Base-by-base conservation (phyloP, 2,113 vertebrate species). In the Cervus canadensis region DNA sequence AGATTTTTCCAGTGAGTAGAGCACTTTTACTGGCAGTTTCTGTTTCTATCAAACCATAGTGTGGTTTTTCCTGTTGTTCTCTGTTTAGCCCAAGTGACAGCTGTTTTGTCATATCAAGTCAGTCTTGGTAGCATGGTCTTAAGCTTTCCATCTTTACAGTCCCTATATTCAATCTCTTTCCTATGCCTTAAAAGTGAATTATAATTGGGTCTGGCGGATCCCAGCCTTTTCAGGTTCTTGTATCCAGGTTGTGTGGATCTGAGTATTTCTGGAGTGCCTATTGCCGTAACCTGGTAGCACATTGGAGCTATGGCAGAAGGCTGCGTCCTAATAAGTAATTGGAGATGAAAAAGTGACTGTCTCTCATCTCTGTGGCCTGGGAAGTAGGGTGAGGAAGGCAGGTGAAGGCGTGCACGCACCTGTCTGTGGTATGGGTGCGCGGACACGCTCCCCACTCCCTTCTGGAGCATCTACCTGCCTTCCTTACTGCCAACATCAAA, bases 381-480 rank as follows among this genome's bases (percentile, higher is more conserved):
- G 45, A 57, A 76, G 48, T 54, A 15, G 19, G 52, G 5, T 50
- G 62, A n/a, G 25, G 40, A n/a, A 67, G 89, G 67, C 10, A 14
- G 45, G 36, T 14, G 12, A 1, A 2, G 21, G 17, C 21, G 11
- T 7, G 36, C 13, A 1, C 9, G 13, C 15, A 12, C 30, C 16
- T 3, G 7, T 2, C 62, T 78, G 25, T 36, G 64, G 25, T 19
- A 0, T 13, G 33, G 28, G 52, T 6, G 13, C 28, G 2, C 6
- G 13, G 8, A 10, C 33, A 7, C 1, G 0, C 10, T 0, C 3
- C 11, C 76, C 9, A 0, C 9, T 40, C 6, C 0, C 23, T 26
- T 43, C 40, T 0, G 17, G 56, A 57, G 21, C 30, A 3, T 7
- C 48, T 23, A 33, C 28, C 59, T 2, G 14, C 23, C 19, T 48